phyloP scores from a whole-genome alignment of 1,140 invertebrate genomes.

The Tigriopus japonicus region DNA sequence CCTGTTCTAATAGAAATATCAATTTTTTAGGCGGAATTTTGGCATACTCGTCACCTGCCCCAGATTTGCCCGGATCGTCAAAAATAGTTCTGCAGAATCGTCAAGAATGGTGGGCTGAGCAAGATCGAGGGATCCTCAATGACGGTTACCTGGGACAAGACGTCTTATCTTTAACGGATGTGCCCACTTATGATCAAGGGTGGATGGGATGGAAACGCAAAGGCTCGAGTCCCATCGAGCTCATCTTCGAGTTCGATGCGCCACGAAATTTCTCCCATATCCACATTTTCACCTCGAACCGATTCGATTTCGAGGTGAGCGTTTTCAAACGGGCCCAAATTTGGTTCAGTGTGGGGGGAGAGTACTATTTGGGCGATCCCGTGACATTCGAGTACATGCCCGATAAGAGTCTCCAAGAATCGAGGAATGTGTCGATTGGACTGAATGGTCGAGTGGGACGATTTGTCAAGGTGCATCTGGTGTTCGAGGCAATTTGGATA shows the following conservation, averaged over 20 bases:
- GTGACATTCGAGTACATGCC: slow-evolving; percentile 47
- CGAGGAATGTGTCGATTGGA: slow-evolving; percentile 48
- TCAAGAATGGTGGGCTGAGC: background rate
- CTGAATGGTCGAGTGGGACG: slow-evolving; percentile 40
- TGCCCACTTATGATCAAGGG: slow-evolving; percentile 37
- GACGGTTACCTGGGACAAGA: background rate
- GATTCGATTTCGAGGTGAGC: slow-evolving; percentile 33
- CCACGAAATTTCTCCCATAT: slow-evolving; percentile 43
- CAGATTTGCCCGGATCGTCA: background rate
- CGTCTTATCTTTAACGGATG: background rate
- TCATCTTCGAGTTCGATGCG: slow-evolving; percentile 45
- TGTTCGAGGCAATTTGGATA: slow-evolving; percentile 53
- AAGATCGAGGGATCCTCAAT: background rate
- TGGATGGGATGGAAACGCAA: slow-evolving; percentile 61
- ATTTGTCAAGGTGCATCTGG: slow-evolving; percentile 46
- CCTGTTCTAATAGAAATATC: background rate
- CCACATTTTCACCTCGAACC: slow-evolving; percentile 48
- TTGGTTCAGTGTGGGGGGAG: slow-evolving; percentile 44
- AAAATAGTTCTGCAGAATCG: background rate
- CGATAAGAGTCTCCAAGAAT: slow-evolving; percentile 46
- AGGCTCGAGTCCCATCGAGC: slow-evolving; percentile 30
- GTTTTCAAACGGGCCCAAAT: slow-evolving; percentile 46
- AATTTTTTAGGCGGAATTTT: background rate
- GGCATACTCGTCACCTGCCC: background rate
- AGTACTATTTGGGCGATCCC: slow-evolving; percentile 38